A percentile compares a stretch with the other conserved stretches of the same genome.
phyloP scores from a whole-genome alignment of 2,888 invertebrate species.

The Nomada lathburiana region DNA sequence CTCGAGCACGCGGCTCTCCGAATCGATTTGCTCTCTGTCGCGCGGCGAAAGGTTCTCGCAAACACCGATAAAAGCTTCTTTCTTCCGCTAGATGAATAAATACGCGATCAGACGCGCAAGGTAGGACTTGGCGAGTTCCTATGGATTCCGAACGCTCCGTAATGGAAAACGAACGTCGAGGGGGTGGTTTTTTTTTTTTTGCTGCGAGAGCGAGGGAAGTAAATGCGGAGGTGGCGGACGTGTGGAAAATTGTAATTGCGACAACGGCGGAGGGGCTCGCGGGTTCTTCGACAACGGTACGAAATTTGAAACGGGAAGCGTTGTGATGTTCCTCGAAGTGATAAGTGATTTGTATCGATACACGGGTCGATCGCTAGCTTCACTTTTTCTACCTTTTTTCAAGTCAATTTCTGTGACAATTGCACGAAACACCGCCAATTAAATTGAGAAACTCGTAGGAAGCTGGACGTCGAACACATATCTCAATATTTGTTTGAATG shows the following conservation, averaged over 20 bases:
- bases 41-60: conserved; percentile 44
- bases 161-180: conserved; percentile 22
- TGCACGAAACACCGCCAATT: no score
- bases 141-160: conserved; percentile 7
- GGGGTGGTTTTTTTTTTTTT: neutral
- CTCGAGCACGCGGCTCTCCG: conserved; percentile 52
- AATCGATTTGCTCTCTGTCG: conserved; percentile 67
- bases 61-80: conserved; percentile 55
- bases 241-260: neutral
- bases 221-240: neutral
- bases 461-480: no score
- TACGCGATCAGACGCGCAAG: conserved; percentile 23
- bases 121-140: neutral
- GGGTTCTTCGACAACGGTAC: no score
- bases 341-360: no score
- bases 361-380: no score
- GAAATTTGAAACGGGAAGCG: no score
- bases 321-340: no score
- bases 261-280: neutral
- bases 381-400: no score
- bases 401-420: no score
- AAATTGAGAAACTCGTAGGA: no score
- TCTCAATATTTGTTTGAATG: no score
- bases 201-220: neutral
- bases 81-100: conserved; percentile 40